phyloP scores from a whole-genome alignment of 2,113 vertebrate species.

The Scopus umbretta region DNA sequence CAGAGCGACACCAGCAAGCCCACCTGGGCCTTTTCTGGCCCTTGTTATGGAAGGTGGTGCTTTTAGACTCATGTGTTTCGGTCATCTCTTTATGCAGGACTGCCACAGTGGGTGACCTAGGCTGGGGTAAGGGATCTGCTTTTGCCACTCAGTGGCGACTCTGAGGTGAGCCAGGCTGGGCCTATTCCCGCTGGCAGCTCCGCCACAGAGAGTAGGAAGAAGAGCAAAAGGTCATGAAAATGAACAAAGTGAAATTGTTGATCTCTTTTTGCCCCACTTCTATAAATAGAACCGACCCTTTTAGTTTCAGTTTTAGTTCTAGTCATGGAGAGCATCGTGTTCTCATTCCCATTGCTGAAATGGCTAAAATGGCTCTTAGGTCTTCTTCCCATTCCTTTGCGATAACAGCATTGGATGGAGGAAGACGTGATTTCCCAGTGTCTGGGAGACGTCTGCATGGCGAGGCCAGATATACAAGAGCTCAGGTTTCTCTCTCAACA shows the following conservation, averaged over 20 bases:
- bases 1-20: not conserved
- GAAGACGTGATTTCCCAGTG: not conserved
- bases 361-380: not conserved
- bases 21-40: not conserved
- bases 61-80: not conserved
- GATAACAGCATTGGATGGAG: not conserved
- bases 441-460: not conserved
- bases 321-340: not conserved
- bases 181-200: not conserved
- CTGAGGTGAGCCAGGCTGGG: accelerated
- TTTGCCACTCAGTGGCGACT: not conserved
- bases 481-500: not conserved
- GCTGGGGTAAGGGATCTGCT: not conserved
- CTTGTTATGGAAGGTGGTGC: not conserved
- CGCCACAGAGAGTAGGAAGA: not conserved
- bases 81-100: not conserved
- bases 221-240: not conserved
- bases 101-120: too few relatives aligned
- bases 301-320: conserved; percentile 14
- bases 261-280: not conserved
- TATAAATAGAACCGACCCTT: not conserved
- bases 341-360: not conserved
- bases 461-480: accelerated
- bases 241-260: not conserved
- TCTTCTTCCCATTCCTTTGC: not conserved